A percentile compares a stretch with the other conserved stretches of the same genome.
Evolutionary conservation across 2,113 vertebrate genomes (phyloP).

Genomic region (Ptilonorhynchus violaceus): DNA sequence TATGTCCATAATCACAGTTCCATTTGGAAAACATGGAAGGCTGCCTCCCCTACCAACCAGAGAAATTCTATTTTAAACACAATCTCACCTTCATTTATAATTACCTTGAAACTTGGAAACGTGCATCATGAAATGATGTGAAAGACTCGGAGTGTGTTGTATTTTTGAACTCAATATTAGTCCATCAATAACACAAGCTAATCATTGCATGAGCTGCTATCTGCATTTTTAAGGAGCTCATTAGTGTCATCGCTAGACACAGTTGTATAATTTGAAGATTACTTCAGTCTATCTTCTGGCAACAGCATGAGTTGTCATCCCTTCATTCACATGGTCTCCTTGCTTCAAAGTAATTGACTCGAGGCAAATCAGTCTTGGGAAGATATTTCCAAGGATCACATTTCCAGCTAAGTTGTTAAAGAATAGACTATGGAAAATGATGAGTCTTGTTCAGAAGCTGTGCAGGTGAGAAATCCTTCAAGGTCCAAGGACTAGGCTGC

Average conservation of each 20-base stretch:
- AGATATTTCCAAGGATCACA: neutral
- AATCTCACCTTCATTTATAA: neutral
- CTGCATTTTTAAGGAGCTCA: slow-evolving; percentile 26
- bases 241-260: neutral
- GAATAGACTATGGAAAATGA: neutral
- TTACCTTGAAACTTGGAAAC: neutral
- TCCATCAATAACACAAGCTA: neutral
- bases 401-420: neutral
- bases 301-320: neutral
- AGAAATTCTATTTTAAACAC: neutral
- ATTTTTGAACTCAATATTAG: neutral
- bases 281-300: neutral
- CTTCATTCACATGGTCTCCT: neutral
- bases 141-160: neutral
- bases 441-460: neutral
- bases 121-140: neutral
- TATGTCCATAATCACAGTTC: slow-evolving; percentile 46
- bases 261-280: neutral
- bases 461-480: neutral
- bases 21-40: slow-evolving; percentile 33
- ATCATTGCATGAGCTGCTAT: neutral
- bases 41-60: neutral
- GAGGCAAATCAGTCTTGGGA: neutral
- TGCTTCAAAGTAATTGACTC: neutral
- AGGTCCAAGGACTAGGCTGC: neutral